phyloP scores from a whole-genome alignment of 92 coral and sea anemone genomes.

The Montipora capitata region DNA sequence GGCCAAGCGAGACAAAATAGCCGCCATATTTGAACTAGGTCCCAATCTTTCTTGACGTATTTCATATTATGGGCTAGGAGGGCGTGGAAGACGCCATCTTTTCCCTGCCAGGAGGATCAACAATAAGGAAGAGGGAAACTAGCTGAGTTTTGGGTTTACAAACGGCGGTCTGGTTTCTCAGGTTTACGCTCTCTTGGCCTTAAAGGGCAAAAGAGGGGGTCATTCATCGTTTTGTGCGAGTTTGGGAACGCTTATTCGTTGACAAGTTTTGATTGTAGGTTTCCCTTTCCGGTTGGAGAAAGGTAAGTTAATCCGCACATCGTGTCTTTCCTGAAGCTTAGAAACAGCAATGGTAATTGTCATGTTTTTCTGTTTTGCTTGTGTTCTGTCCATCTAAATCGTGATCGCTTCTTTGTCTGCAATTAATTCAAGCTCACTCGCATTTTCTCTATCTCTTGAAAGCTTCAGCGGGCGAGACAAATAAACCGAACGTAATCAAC shows the following conservation, averaged over 20 bases:
- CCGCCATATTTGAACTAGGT: conserved; percentile 19
- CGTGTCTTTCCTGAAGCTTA: neutral
- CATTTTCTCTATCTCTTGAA: conserved; percentile 3
- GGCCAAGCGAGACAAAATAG: neutral
- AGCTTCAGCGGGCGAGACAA: neutral
- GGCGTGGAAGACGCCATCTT: conserved; percentile 64
- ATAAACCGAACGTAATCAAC: conserved; percentile 10
- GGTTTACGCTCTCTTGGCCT: conserved; percentile 6
- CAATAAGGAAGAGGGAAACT: conserved; percentile 41
- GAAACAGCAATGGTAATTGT: neutral
- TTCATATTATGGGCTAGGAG: conserved; percentile 67
- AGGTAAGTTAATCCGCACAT: conserved; percentile 29
- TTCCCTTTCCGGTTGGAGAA: conserved; percentile 55
- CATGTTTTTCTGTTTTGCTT: neutral
- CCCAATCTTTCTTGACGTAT: neutral
- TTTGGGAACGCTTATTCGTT: conserved; percentile 34
- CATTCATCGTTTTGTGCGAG: conserved; percentile 5
- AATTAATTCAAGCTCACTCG: neutral
- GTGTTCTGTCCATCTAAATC: neutral
- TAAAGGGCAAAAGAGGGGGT: conserved; percentile 2
- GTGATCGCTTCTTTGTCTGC: neutral
- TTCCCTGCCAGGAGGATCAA: conserved; percentile 14
- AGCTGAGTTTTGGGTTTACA: neutral
- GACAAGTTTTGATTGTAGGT: conserved; percentile 28
- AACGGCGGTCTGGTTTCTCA: conserved; percentile 6